Evolutionary conservation across 1,140 invertebrate genomes (phyloP).

Genomic region (Potamilus streckersoni): DNA sequence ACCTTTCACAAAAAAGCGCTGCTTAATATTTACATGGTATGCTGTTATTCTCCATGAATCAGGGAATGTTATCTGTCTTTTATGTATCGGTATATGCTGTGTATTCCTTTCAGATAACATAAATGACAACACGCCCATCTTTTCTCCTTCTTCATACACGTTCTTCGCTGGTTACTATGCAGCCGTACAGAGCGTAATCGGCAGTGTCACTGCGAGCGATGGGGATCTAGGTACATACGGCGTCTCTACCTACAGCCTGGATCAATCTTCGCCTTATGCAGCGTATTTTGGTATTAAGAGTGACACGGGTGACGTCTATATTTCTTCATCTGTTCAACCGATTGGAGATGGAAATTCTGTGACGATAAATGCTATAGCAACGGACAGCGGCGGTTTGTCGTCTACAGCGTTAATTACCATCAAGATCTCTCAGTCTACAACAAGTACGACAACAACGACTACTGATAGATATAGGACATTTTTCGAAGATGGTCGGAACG

Average conservation of each 20-base stretch:
- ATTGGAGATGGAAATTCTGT: constrained; percentile 9
- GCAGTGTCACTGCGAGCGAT: constrained; percentile 10
- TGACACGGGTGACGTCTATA: not conserved
- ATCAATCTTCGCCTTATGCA: constrained; percentile 6
- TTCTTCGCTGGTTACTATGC: constrained; percentile 23
- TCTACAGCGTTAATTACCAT: constrained; percentile 15
- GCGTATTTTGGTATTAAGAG: constrained; percentile 12
- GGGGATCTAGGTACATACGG: constrained; percentile 3
- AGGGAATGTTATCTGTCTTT: no score
- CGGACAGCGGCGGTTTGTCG: constrained; percentile 7
- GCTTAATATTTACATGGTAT: no score
- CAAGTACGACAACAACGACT: constrained; percentile 19
- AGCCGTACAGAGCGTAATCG: not conserved
- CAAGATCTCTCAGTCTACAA: not conserved
- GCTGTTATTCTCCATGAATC: no score
- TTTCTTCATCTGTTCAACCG: not conserved
- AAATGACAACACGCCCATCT: constrained; percentile 23
- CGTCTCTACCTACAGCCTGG: constrained; percentile 4
- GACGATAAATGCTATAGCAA: not conserved
- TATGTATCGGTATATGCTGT: not conserved
- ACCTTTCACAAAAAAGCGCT: no score
- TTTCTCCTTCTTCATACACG: constrained; percentile 11
- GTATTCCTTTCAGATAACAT: constrained; percentile 9
- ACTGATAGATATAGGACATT: constrained; percentile 15
- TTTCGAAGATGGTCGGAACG: constrained; percentile 10